phyloP scores from a whole-genome alignment of 2,797 vertebrate genomes.

The Sphenopsis melanotis region DNA sequence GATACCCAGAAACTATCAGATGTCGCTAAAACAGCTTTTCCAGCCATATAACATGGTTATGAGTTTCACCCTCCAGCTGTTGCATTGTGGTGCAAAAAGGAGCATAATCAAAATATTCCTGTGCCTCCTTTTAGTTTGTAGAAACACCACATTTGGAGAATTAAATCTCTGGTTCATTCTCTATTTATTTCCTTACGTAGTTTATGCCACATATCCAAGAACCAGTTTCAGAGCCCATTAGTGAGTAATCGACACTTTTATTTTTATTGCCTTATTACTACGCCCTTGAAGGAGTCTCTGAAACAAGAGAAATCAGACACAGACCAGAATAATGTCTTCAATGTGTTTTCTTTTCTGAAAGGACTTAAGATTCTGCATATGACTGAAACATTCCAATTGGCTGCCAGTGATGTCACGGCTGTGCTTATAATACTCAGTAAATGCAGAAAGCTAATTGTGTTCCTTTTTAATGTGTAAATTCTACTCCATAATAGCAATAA shows the following conservation, averaged over 20 bases:
- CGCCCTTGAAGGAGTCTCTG: constrained; percentile 17
- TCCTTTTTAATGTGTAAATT: constrained; percentile 64
- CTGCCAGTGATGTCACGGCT: constrained; percentile 41
- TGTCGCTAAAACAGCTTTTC: background rate
- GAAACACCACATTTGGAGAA: background rate
- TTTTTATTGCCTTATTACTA: constrained; percentile 22
- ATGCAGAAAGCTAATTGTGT: constrained; percentile 63
- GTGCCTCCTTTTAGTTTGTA: background rate
- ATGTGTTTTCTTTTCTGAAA: constrained; percentile 39
- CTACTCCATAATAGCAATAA: constrained; percentile 31
- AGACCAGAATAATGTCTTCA: constrained; percentile 22
- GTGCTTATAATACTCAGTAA: constrained; percentile 45
- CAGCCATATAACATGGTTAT: background rate
- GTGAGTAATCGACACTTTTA: background rate
- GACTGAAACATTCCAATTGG: background rate
- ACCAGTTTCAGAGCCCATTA: constrained; percentile 1
- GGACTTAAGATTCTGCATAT: background rate
- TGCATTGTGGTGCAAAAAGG: background rate
- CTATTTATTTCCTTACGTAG: constrained; percentile 14
- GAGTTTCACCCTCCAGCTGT: constrained; percentile 4
- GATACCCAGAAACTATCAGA: background rate
- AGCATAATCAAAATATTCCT: background rate
- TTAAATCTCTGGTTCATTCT: background rate
- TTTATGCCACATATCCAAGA: background rate
- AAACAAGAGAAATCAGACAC: constrained; percentile 16